These are phyloP conservation scores for Cephus cinctus DNA, from an alignment of 1,140 invertebrate species.

Conservation along the genomic window DNA sequence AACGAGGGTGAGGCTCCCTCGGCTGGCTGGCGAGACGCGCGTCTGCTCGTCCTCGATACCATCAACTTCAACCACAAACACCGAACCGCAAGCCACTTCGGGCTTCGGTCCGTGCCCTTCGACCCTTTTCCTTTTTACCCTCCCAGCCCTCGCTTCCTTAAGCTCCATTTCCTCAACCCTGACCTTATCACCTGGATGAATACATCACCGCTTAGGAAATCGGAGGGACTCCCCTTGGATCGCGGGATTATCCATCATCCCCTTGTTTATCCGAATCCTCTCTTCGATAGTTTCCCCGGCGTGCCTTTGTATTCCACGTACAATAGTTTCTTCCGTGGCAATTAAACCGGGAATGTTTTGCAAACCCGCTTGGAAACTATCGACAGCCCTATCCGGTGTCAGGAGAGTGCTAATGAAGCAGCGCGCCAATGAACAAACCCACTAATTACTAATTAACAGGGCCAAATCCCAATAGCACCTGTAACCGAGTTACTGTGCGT, in stretches of 20 bases:
- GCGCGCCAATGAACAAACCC: constrained; percentile 16
- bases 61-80: constrained; percentile 51
- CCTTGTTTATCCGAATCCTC: too few species aligned
- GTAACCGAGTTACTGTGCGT: too few species aligned
- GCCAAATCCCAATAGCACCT: too few species aligned
- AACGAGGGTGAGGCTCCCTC: not conserved
- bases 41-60: constrained; percentile 42
- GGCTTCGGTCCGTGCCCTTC: constrained; percentile 8
- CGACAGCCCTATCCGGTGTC: too few species aligned
- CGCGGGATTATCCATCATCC: constrained; percentile 3
- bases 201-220: too few species aligned
- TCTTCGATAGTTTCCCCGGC: too few species aligned
- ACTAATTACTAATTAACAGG: constrained; percentile 24
- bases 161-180: constrained; percentile 22
- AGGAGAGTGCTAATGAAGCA: constrained; percentile 19
- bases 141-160: too few species aligned
- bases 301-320: not conserved
- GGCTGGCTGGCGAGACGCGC: constrained; percentile 41
- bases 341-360: not conserved
- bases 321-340: not conserved
- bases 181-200: too few species aligned
- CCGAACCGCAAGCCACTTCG: constrained; percentile 46
- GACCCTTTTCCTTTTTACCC: too few species aligned
- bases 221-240: too few species aligned
- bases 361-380: too few species aligned